phyloP scores from a whole-genome alignment of 1,140 invertebrate species.

The Parasteatoda tepidariorum region DNA sequence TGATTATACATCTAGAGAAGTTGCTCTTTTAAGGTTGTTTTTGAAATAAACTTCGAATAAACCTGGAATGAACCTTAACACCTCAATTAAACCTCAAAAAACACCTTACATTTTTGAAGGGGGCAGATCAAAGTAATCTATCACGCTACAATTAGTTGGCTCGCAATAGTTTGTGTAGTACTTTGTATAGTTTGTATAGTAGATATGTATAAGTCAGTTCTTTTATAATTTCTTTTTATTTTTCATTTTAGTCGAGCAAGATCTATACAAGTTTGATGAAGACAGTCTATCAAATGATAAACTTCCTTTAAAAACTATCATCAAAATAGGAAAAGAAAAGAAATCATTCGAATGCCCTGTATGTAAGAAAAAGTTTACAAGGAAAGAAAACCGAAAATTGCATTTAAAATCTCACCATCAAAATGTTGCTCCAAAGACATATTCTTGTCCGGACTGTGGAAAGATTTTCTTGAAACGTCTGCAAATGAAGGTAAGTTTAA shows the following conservation, averaged over 20 bases:
- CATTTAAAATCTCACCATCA: conserved; percentile 63
- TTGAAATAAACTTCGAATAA: too few relatives aligned
- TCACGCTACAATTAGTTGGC: too few relatives aligned
- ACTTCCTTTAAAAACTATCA: conserved; percentile 58
- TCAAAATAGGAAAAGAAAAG: conserved; percentile 35
- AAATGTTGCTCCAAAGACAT: neutral
- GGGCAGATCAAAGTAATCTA: too few relatives aligned
- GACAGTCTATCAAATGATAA: conserved; percentile 57
- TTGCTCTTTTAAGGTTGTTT: too few relatives aligned
- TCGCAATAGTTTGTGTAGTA: too few relatives aligned
- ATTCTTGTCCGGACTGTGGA: conserved; percentile 58
- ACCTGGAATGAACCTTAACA: too few relatives aligned
- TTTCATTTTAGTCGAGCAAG: conserved; percentile 33
- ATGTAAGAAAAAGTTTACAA: conserved; percentile 67
- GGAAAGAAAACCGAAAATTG: conserved; percentile 64
- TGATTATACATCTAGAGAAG: too few relatives aligned
- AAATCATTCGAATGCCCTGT: conserved; percentile 67
- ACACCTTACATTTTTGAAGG: too few relatives aligned
- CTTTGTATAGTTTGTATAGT: too few relatives aligned
- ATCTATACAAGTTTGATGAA: conserved; percentile 63
- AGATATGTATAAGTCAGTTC: too few relatives aligned
- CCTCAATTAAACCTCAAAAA: too few relatives aligned
- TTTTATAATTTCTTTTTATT: neutral
- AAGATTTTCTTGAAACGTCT: conserved; percentile 64
- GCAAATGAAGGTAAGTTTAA: neutral